Base-by-base conservation (phyloP, 1,140 invertebrate genomes). In the Lucilia cuprina region DNA sequence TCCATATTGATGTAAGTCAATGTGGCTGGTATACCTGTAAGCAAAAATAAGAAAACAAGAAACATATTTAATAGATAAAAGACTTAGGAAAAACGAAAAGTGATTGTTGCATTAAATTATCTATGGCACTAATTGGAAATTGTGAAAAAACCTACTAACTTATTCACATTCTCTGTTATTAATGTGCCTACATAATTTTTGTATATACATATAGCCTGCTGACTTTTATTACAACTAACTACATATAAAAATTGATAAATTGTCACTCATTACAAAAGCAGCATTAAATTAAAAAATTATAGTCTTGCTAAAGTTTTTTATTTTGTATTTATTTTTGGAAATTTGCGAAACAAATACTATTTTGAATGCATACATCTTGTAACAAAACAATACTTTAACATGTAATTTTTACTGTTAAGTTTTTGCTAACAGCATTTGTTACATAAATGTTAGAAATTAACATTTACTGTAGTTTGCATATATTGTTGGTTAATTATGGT, bases 1-100 rank as follows among this genome's bases (percentile, higher is more conserved):
- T 95, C 93, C 86, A 96, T 89, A 8, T 94, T 93, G 84, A 97
- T 94, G 89, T 96, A 96, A 89, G 96, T 96, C 82, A 97, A 89
- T 0, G 96, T 96, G 13, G 95, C 93, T 41, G 96, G 96, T 86
- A 96, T 95, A 86, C 96, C 96, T 96, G 89, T 0, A 84, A 86
- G 25, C 25, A 19, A 25, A 83, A 4, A 35, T 41, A n/a, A 17
- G 3, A 47, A 49, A 55, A 82, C 41, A 82, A 41, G 25, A 30
- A 30, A 30, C 1, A 30, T 30, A 30, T 30, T 30, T 30, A 30
- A 41, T 41, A 41, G 10, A 41, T 41, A 41, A 41, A 5, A 8
- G 5, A 8, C 41, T 8, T 8, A 41, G 0, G 41, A 41, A 41
- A 41, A 21, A 55, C 49, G 34, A 35, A 55, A 82, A 65, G 17